Conservation (phyloP, 2,113 vertebrate genomes). For the Candoia aspera region DNA sequence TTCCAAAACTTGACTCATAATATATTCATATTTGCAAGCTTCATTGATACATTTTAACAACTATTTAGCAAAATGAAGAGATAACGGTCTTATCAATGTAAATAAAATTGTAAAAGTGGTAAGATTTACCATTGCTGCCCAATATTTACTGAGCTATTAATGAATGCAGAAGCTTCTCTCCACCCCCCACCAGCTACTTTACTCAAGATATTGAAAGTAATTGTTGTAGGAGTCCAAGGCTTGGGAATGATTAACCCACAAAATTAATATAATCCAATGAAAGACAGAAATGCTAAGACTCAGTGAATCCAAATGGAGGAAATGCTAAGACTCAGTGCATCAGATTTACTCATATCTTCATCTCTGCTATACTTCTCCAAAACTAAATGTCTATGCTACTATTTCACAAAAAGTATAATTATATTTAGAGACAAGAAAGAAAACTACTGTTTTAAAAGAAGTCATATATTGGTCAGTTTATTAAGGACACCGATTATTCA, state of each 20-base stretch:
- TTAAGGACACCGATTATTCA: conserved; percentile 45
- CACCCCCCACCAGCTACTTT: conserved; percentile 22
- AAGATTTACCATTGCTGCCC: fast-evolving
- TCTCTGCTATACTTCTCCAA: conserved; percentile 46
- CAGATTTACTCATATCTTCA: conserved; percentile 65
- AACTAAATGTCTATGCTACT: conserved; percentile 46
- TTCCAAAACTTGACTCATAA: conserved; percentile 32
- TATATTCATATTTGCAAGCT: conserved; percentile 33
- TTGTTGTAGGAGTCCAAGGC: conserved; percentile 53
- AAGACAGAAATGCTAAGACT: conserved; percentile 57
- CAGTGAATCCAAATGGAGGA: conserved; percentile 57
- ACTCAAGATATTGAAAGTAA: conserved; percentile 31
- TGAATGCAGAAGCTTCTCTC: conserved; percentile 12
- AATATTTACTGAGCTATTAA: neutral
- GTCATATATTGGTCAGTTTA: conserved; percentile 37
- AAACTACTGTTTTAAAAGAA: conserved; percentile 42
- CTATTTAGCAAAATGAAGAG: neutral
- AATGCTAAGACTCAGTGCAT: conserved; percentile 55
- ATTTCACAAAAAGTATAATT: conserved; percentile 45
- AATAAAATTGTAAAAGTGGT: neutral
- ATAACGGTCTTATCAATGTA: neutral
- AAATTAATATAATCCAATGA: conserved; percentile 57
- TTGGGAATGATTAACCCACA: conserved; percentile 54
- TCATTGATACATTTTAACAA: conserved; percentile 25
- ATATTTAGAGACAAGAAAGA: conserved; percentile 39